Percentiles rank a stretch among this genome's conserved stretches.
These are phyloP conservation scores for Ciconia maguari DNA, from an alignment of 2,113 vertebrate species.

Conservation along the genomic window DNA sequence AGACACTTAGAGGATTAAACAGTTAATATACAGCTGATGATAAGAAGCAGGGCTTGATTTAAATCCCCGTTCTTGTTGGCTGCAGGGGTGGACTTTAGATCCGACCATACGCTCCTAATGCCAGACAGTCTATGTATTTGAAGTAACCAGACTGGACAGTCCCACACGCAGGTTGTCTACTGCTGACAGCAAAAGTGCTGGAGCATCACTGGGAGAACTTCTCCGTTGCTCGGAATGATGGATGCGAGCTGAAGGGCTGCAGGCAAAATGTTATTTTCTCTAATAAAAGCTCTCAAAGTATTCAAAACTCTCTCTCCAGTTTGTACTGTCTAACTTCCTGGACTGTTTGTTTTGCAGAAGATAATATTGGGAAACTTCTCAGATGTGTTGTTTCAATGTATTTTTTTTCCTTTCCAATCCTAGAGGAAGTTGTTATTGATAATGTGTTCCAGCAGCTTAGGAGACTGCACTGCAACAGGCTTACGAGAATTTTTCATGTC, in stretches of 20 bases:
- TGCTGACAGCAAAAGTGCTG: background rate
- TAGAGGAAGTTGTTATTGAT: background rate
- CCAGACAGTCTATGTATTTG: background rate
- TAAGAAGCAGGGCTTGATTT: background rate
- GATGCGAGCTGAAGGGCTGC: background rate
- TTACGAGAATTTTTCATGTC: background rate
- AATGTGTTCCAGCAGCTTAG: background rate
- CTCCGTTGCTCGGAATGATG: background rate
- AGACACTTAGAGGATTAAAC: background rate
- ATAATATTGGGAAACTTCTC: background rate
- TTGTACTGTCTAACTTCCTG: background rate
- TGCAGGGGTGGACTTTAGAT: background rate
- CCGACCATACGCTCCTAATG: rapidly evolving
- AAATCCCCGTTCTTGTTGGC: background rate
- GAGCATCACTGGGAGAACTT: background rate
- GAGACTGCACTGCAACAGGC: background rate
- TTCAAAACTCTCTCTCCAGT: background rate
- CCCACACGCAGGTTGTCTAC: background rate
- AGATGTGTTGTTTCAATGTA: background rate
- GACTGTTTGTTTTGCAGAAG: background rate
- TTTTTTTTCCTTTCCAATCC: background rate
- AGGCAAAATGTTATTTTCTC: background rate
- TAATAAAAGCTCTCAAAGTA: background rate
- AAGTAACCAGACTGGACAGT: background rate
- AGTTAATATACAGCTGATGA: background rate